These are phyloP conservation scores for Trematocara unimaculatum DNA, from an alignment of 2,113 vertebrate genomes.

Conservation along the genomic window DNA sequence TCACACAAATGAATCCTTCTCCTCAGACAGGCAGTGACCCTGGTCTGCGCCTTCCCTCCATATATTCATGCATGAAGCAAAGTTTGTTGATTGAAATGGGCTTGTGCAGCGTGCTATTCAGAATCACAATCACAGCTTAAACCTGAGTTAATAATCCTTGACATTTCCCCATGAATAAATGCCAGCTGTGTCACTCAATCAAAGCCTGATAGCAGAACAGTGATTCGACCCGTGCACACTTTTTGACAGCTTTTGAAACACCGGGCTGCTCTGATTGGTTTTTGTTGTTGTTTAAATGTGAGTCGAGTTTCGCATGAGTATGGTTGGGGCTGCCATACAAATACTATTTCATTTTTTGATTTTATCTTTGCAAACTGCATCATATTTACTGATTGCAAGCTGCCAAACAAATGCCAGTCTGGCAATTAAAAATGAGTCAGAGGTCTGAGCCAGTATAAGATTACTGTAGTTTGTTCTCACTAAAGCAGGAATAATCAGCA, in stretches of 20 bases:
- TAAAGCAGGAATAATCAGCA: neutral
- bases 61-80: neutral
- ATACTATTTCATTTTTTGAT: neutral
- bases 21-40: neutral
- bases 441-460: neutral
- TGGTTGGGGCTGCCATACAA: neutral
- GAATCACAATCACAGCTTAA: neutral
- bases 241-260: neutral
- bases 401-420: neutral
- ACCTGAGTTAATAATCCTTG: neutral
- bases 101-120: neutral
- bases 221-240: neutral
- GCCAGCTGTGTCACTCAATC: neutral
- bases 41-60: neutral
- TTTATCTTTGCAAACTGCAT: neutral
- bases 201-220: neutral
- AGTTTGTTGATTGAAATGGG: neutral
- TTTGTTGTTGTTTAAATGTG: neutral
- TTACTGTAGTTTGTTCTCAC: neutral
- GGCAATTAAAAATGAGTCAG: neutral
- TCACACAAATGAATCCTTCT: constrained; percentile 1
- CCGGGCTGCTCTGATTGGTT: neutral
- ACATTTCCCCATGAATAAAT: constrained; percentile 6
- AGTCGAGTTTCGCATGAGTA: neutral
- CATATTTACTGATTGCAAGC: neutral